Conservation (phyloP, 1,140 invertebrate genomes). For the Drosophila lini region DNA sequence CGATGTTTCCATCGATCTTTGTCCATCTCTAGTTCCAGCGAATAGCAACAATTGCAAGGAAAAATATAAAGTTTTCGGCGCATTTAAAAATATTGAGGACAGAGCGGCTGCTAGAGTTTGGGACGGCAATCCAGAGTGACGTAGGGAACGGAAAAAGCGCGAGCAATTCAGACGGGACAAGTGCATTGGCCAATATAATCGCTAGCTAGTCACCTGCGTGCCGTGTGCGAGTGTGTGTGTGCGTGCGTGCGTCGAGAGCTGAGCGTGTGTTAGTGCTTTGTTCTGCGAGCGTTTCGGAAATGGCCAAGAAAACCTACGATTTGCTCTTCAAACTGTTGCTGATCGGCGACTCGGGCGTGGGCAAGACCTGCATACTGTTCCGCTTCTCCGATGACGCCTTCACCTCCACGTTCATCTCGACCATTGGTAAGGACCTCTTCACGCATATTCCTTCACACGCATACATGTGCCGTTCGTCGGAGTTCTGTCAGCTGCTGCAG, state of each 20-base stretch:
- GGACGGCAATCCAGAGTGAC: background rate
- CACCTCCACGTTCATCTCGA: slow-evolving; percentile 99
- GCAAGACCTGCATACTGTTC: slow-evolving; percentile 99
- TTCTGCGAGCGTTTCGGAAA: slow-evolving; percentile 84
- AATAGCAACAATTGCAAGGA: slow-evolving; percentile 35
- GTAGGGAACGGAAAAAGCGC: background rate
- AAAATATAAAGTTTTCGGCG: slow-evolving; percentile 28
- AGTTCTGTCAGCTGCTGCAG: slow-evolving; percentile 41
- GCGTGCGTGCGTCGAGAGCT: slow-evolving; percentile 37
- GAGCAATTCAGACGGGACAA: background rate
- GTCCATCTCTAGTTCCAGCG: slow-evolving; percentile 26
- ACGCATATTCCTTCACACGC: slow-evolving; percentile 12
- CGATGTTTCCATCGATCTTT: background rate
- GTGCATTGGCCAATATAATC: slow-evolving; percentile 28
- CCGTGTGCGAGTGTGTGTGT: slow-evolving; percentile 35
- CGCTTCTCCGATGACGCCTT: slow-evolving; percentile 99
- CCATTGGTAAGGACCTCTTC: slow-evolving; percentile 91
- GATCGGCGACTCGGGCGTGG: slow-evolving; percentile 99
- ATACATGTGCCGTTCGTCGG: slow-evolving; percentile 11
- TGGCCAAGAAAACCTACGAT: slow-evolving; percentile 99
- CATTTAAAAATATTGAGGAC: slow-evolving; percentile 9
- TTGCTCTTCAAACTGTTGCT: slow-evolving; percentile 98
- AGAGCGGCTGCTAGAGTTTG: background rate
- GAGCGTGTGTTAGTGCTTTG: slow-evolving; percentile 64
- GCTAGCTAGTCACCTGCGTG: slow-evolving; percentile 37